Conservation (phyloP, 2,113 vertebrate genomes). For the Riparia riparia region DNA sequence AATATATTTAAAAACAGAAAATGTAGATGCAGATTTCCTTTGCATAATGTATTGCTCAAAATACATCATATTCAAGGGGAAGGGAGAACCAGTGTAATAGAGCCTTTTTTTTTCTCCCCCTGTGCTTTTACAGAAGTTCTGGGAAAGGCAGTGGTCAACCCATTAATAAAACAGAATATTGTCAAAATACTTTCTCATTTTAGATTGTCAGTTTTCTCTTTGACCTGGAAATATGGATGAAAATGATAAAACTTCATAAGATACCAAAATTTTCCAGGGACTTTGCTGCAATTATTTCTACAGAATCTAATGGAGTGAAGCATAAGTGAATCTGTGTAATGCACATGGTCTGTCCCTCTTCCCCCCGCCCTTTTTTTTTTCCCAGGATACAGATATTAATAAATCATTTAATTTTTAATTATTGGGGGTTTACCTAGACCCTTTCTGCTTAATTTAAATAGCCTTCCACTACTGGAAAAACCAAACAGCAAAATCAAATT, state of each 20-base stretch:
- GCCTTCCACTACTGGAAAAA: background rate
- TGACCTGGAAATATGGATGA: background rate
- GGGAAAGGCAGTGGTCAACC: background rate
- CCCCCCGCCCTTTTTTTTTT: too few species aligned
- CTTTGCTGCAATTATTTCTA: background rate
- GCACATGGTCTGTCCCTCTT: accelerated
- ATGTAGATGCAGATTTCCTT: background rate
- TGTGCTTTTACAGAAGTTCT: background rate
- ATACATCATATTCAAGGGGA: background rate
- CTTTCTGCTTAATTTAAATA: background rate
- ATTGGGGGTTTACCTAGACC: background rate
- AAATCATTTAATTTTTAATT: background rate
- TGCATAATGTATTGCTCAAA: background rate
- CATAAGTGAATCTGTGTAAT: background rate
- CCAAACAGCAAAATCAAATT: background rate
- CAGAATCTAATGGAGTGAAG: background rate
- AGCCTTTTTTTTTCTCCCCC: background rate
- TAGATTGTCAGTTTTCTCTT: background rate
- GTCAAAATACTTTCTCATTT: background rate
- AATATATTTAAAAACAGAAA: background rate
- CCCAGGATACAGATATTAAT: background rate
- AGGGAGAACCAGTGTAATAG: background rate
- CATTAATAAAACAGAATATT: background rate
- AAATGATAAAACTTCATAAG: background rate
- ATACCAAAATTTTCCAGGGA: background rate